Evolutionary conservation across 2,113 vertebrate species (phyloP).

Genomic region (Ageneiosus marmoratus): DNA sequence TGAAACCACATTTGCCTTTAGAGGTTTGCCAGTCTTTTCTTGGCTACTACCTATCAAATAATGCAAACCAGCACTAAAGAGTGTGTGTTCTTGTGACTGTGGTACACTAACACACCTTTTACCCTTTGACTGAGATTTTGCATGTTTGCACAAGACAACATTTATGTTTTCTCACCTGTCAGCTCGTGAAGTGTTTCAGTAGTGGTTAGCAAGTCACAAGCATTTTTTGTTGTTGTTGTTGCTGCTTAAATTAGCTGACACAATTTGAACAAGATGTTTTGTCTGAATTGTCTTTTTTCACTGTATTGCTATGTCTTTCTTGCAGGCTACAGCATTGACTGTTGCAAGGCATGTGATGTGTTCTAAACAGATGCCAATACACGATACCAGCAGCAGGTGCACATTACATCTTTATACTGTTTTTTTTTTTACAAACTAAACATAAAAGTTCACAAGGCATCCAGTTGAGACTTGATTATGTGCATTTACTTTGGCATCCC

Average conservation of each 20-base stretch:
- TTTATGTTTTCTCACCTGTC: background rate
- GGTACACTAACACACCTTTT: background rate
- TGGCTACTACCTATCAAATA: background rate
- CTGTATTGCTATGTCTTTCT: background rate
- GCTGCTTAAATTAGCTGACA: background rate
- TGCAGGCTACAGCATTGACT: background rate
- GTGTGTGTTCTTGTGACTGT: background rate
- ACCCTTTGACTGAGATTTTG: background rate
- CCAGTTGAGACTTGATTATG: background rate
- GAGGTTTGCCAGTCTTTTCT: conserved; percentile 25
- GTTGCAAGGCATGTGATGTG: background rate
- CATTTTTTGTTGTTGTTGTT: background rate
- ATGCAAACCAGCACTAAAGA: background rate
- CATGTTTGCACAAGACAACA: background rate
- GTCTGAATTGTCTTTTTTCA: background rate
- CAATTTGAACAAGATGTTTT: background rate
- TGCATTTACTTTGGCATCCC: background rate
- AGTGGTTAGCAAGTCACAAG: background rate
- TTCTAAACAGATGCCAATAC: background rate
- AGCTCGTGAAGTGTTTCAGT: background rate
- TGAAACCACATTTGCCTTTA: conserved; percentile 40
- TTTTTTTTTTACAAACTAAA: too few species aligned
- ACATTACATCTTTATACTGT: background rate
- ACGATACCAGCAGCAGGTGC: background rate
- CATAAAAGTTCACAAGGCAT: background rate